Evolutionary conservation across 2,113 vertebrate genomes (phyloP), one percentile per base, ranked within the genome.

Genomic region (Lutjanus erythropterus): DNA sequence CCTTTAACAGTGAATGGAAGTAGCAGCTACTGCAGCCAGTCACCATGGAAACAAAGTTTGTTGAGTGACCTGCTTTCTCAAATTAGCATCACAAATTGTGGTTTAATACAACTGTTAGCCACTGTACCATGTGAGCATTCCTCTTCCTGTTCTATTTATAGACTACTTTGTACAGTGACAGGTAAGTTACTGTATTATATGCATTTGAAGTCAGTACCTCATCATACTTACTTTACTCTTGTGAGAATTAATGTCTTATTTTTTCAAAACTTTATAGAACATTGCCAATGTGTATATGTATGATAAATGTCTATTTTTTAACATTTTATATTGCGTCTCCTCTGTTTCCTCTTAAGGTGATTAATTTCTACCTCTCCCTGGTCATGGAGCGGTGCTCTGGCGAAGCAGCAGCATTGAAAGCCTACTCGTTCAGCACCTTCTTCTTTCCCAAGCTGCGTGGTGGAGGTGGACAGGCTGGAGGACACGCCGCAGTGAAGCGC

Each of bases 321-420:
- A 27, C 16, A 6, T 50, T n/a, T 42, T 39, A 3, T 23, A 14
- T 35, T 59, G 18, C 27, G 3, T 15, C 5, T 53, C 12, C 25
- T 72, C 3, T 78, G 23, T 73, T 42, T 74, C 44, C 29, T 64
- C 8, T 18, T 11, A 81, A 91, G 97, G 93, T 99, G 47, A 97
- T 99, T 52, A 98, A 99, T 93, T 99, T 99, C 95, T 99, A 99
- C 93, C 94, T 99, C 86, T 94, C 92, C 81, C 95, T 99, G 79
- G 86, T 99, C 69, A 80, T 97, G 91, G 96, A 97, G 84, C 96
- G 96, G 71, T 94, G 83, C 67, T 96, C 94, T 55, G 87, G 92
- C 21, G 89, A 92, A 15, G 88, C 88, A 37, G 90, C 88, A 1
- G 92, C 91, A 50, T 91, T 94, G 35, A 79, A 91, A 75, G 95